phyloP scores from a whole-genome alignment of 2,888 invertebrate genomes.

The Boloria euphrosyne region DNA sequence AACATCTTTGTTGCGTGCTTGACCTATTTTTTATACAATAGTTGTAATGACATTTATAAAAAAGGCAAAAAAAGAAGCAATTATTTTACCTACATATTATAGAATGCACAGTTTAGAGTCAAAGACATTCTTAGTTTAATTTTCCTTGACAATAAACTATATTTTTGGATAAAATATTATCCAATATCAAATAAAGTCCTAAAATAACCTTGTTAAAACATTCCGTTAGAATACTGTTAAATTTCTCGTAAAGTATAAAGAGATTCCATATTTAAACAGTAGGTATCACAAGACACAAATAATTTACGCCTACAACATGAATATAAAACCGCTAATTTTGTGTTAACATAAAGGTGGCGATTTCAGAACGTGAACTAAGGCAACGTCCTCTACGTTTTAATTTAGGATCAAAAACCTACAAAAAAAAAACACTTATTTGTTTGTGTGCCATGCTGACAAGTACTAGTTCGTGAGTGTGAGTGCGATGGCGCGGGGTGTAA shows the following conservation, averaged over 20 bases:
- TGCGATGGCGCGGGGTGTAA: constrained; percentile 71
- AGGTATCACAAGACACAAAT: neutral
- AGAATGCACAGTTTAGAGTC: no score
- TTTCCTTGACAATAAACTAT: no score
- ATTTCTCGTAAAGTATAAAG: neutral
- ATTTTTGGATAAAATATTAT: no score
- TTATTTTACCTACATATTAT: neutral
- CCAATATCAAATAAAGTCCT: no score
- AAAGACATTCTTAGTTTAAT: no score
- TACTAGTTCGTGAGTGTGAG: constrained; percentile 74
- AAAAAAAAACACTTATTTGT: constrained; percentile 40
- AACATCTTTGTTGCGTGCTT: constrained; percentile 69
- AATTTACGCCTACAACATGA: neutral
- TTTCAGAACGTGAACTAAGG: constrained; percentile 24
- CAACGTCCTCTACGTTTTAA: constrained; percentile 33
- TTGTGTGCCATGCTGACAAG: constrained; percentile 78
- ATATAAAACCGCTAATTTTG: constrained; percentile 12
- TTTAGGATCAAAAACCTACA: constrained; percentile 26
- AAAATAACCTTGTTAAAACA: neutral
- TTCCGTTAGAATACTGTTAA: neutral
- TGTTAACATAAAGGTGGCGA: constrained; percentile 7
- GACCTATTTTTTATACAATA: constrained; percentile 64
- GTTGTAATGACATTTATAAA: constrained; percentile 20
- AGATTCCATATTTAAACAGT: constrained; percentile 2
- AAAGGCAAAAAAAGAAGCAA: no score